Base-by-base conservation (phyloP, 2,888 invertebrate species). In the Heliconius hortense region DNA sequence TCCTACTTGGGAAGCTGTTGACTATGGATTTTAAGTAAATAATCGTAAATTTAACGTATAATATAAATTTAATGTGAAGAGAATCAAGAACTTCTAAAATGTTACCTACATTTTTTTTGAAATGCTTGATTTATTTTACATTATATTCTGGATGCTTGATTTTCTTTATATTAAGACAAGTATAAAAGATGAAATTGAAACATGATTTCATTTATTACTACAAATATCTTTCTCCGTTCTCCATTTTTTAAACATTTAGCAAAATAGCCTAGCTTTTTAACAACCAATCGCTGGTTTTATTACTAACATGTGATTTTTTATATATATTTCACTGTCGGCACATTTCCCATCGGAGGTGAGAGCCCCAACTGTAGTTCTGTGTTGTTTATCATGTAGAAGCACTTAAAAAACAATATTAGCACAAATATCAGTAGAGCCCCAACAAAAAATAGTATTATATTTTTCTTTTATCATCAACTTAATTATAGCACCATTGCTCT, bases 401-500 rank as follows among this genome's bases (percentile, higher is more conserved):
- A 56, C 18, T 48, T 21, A 1, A 56, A 53, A 56, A n/a, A 56
- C 11, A 60, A 60, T 26, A 15, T 66, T 66, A 39, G 13, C n/a
- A 39, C n/a, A 66, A n/a, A 11, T 66, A 24, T 66, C 39, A 56
- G 56, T 21, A 7, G 15, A 66, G 28, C 7, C 39, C 10, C 31
- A 31, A 28, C 18, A 63, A 68, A 68, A 68, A 48, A 68, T 26
- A 21, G 26, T 28, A 4, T 68, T 28, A 68, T 53, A 31, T 56
- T 53, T 48, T 31, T 13, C 13, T 60, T 31, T 21, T 60, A 56
- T 39, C 70, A 56, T 15, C 48, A 69, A 59, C 48, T 15, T 70
- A 48, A 72, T 48, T 62, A 72, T n/a, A 72, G 64, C 64, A 39
- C 62, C 56, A 35, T 74, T 63, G 74, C 74, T 64, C 63, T 43